These are phyloP conservation scores for Anableps anableps DNA, from an alignment of 2,797 vertebrate species.

Conservation along the genomic window DNA sequence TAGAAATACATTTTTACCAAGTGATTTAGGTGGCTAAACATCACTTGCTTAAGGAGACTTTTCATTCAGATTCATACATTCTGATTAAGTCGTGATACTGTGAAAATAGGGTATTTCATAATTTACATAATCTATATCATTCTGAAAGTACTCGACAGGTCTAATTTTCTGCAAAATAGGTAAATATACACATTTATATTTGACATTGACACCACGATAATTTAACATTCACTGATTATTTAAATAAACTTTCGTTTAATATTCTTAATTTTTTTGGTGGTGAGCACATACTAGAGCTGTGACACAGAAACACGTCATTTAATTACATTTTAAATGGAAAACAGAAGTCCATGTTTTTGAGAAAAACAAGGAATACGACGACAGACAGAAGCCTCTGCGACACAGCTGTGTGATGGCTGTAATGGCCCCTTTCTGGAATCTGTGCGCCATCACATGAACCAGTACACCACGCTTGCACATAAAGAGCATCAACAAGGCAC, in stretches of 20 bases:
- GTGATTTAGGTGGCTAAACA: conserved; percentile 15
- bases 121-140: conserved; percentile 36
- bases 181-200: conserved; percentile 29
- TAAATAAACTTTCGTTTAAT: conserved; percentile 37
- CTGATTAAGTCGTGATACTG: conserved; percentile 11
- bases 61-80: conserved; percentile 10
- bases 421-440: conserved; percentile 55
- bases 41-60: neutral
- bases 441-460: conserved; percentile 34
- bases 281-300: conserved; percentile 52
- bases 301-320: conserved; percentile 40
- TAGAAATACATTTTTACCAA: conserved; percentile 32
- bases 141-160: conserved; percentile 10
- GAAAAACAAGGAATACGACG: conserved; percentile 31
- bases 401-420: conserved; percentile 19
- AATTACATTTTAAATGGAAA: conserved; percentile 47
- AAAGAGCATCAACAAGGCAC: conserved; percentile 75
- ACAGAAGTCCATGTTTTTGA: conserved; percentile 41
- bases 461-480: conserved; percentile 59
- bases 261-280: conserved; percentile 39
- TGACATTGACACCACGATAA: conserved; percentile 40
- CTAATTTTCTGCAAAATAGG: conserved; percentile 16
- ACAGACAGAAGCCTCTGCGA: conserved; percentile 36
- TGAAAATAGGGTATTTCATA: conserved; percentile 39
- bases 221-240: conserved; percentile 61